Evolutionary conservation across 2,113 vertebrate species (phyloP).

Genomic region (Recurvirostra avosetta): DNA sequence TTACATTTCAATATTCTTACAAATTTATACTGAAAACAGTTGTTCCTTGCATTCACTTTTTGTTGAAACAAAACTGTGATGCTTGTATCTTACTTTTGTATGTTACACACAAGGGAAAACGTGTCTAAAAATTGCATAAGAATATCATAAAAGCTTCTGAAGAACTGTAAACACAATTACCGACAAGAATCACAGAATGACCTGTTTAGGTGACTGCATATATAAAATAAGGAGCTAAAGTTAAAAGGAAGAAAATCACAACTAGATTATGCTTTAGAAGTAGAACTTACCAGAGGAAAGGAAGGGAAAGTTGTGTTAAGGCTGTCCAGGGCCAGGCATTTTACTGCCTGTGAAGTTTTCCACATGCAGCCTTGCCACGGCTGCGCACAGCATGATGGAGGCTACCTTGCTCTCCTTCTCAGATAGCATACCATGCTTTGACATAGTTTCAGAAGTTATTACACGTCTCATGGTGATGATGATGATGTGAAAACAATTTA

Average conservation of each 20-base stretch:
- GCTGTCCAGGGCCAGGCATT: background rate
- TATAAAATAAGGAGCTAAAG: background rate
- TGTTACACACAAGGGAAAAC: background rate
- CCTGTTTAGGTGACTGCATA: background rate
- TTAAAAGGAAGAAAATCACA: background rate
- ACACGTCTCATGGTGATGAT: background rate
- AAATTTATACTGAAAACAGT: background rate
- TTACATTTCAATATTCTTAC: background rate
- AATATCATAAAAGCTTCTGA: background rate
- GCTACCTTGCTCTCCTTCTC: background rate
- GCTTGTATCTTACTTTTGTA: background rate
- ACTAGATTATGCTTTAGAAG: background rate
- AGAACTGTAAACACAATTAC: background rate
- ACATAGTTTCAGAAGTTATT: background rate
- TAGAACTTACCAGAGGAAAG: background rate
- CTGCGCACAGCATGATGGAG: background rate
- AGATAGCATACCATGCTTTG: background rate
- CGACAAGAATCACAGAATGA: background rate
- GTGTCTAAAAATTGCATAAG: background rate
- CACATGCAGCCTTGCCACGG: background rate
- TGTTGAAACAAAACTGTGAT: background rate
- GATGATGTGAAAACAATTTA: background rate
- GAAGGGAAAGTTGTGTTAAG: background rate
- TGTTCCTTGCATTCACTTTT: background rate
- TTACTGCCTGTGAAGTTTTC: background rate